Conservation (phyloP, 2,113 vertebrate species). For the Cryptomyrus ogoouensis region DNA sequence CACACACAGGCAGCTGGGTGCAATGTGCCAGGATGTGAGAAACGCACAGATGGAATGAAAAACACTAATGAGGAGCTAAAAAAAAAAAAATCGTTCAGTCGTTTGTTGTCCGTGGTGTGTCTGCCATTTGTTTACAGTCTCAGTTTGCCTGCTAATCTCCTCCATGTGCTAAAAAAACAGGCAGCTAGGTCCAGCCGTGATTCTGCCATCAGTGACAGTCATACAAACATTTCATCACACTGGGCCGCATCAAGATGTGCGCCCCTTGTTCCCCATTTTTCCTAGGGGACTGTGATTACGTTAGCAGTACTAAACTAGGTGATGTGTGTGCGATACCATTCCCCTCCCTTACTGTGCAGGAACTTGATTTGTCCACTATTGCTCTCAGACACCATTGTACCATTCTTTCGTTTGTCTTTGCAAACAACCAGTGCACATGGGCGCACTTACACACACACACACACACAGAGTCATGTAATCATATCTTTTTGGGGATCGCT, state of each 20-base stretch:
- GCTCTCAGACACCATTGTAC: not conserved
- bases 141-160: not conserved
- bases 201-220: not conserved
- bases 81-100: not conserved
- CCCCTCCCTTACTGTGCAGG: not conserved
- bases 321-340: not conserved
- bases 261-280: not conserved
- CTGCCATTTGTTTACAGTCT: not conserved
- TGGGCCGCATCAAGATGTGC: not conserved
- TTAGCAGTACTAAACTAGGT: not conserved
- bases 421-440: slow-evolving; percentile 23
- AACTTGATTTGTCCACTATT: not conserved
- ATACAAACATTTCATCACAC: not conserved
- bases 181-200: not conserved
- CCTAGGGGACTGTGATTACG: not conserved
- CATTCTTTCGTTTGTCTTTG: slow-evolving; percentile 2
- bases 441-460: slow-evolving; percentile 27
- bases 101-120: no score
- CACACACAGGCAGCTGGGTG: not conserved
- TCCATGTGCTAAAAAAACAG: not conserved
- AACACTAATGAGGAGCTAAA: not conserved
- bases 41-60: not conserved
- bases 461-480: no score
- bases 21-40: not conserved
- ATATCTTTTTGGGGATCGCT: no score